Conservation (phyloP, 2,797 vertebrate species). For the Nothura maculosa region DNA sequence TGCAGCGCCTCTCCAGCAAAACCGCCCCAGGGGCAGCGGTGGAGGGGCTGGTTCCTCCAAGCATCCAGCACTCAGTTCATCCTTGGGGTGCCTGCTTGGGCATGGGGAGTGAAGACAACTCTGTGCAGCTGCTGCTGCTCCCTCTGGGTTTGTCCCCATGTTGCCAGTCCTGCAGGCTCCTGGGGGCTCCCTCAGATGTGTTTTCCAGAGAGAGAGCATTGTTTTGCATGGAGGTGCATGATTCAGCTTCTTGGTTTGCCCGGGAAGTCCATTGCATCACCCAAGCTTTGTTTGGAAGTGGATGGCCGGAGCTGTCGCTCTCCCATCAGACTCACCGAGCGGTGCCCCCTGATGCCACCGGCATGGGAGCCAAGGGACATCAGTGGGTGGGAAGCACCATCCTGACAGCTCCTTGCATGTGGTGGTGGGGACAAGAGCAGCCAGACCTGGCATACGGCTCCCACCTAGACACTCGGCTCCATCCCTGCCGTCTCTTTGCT, state of each 20-base stretch:
- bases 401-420: neutral
- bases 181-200: neutral
- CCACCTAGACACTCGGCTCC: neutral
- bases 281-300: neutral
- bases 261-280: neutral
- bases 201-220: neutral
- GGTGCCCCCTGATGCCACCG: neutral
- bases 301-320: neutral
- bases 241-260: neutral
- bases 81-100: fast-evolving
- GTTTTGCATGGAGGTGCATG: neutral
- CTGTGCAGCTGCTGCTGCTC: neutral
- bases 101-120: neutral
- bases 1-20: constrained; percentile 38
- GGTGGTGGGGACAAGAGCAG: neutral
- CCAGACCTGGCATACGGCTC: neutral
- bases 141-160: neutral
- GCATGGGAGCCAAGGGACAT: neutral
- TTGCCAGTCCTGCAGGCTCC: neutral
- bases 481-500: neutral
- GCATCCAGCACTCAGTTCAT: no score
- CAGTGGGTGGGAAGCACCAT: neutral
- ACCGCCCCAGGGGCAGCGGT: neutral
- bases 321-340: fast-evolving
- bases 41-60: no score